Evolutionary conservation across 2,888 invertebrate genomes (phyloP).

Genomic region (Xanthorhoe spadicearia): DNA sequence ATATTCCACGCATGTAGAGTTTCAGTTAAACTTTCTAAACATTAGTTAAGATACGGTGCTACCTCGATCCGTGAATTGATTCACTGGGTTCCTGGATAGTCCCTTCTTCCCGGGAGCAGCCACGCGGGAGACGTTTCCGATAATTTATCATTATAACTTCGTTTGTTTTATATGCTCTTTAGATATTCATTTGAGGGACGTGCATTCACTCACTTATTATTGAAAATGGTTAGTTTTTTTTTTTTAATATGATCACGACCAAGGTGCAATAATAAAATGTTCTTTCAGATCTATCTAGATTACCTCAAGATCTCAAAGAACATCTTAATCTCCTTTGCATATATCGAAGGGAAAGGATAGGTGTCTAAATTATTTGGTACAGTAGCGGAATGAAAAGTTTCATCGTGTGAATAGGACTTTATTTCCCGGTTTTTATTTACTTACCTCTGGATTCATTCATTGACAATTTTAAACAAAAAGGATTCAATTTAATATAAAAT

Average conservation of each 20-base stretch:
- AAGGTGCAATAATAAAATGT: no score
- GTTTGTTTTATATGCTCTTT: slow-evolving; percentile 9
- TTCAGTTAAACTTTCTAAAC: not conserved
- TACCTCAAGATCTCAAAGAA: no score
- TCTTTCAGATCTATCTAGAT: no score
- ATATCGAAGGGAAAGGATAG: no score
- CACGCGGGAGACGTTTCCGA: slow-evolving; percentile 19
- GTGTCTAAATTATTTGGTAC: no score
- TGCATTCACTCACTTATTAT: not conserved
- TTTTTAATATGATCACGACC: no score
- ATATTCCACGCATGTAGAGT: no score
- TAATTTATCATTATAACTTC: slow-evolving; percentile 24
- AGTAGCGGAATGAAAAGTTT: no score
- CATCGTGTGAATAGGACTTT: no score
- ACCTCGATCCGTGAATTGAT: not conserved
- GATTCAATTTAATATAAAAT: slow-evolving; percentile 34
- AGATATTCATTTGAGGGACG: not conserved
- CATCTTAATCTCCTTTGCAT: no score
- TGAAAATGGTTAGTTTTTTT: not conserved
- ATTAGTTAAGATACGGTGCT: not conserved
- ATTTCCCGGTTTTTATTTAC: not conserved
- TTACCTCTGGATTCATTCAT: not conserved
- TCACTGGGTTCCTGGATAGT: slow-evolving; percentile 23
- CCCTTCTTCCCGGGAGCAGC: slow-evolving; percentile 24
- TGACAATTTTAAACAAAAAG: slow-evolving; percentile 3